Evolutionary conservation across 2,113 vertebrate genomes (phyloP).

Genomic region (Tachycineta bicolor): DNA sequence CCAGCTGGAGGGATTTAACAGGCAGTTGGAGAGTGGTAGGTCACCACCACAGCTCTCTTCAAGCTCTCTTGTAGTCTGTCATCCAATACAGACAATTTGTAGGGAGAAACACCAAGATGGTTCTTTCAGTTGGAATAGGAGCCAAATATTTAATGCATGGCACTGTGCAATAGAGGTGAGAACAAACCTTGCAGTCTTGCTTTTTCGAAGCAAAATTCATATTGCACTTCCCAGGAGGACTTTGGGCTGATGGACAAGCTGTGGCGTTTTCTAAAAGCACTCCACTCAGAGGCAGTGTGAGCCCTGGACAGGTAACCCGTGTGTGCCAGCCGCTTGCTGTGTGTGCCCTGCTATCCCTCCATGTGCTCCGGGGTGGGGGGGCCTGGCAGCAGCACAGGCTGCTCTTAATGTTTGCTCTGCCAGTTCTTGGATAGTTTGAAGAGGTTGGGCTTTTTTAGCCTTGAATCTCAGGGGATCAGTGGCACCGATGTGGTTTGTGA

Average conservation of each 20-base stretch:
- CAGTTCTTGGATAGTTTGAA: background rate
- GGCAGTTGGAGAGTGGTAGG: background rate
- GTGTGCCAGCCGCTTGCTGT: conserved; percentile 11
- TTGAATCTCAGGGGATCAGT: background rate
- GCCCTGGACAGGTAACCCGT: background rate
- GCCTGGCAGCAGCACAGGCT: background rate
- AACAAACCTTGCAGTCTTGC: background rate
- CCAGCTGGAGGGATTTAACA: background rate
- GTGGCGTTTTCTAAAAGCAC: background rate
- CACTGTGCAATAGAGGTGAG: background rate
- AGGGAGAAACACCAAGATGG: background rate
- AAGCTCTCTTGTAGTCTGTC: background rate
- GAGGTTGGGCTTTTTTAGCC: background rate
- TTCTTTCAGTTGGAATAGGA: background rate
- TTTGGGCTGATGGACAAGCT: background rate
- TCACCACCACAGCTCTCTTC: background rate
- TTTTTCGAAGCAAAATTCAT: background rate
- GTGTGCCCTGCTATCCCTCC: background rate
- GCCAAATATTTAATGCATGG: background rate
- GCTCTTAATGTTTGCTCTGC: conserved; percentile 14
- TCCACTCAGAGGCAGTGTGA: background rate
- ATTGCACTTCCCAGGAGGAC: background rate
- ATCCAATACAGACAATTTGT: background rate
- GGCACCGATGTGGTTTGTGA: background rate
- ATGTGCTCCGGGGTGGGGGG: background rate